Base-by-base conservation (phyloP, 1,140 invertebrate genomes). In the Plodia interpunctella region DNA sequence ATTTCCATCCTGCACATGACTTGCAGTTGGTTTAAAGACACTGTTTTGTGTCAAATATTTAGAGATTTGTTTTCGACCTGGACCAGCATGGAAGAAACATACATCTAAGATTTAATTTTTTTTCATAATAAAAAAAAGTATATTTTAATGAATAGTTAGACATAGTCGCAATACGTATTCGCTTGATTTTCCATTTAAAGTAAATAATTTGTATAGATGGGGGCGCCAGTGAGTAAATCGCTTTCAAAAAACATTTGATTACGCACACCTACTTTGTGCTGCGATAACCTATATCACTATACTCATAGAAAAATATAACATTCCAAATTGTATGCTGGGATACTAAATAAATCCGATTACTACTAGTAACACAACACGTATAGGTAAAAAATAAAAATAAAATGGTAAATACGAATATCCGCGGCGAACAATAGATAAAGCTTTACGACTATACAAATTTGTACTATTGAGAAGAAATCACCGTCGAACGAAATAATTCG, bases 371-470 rank as follows among this genome's bases (percentile, higher is more conserved):
- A 74, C 72, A 72, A 77, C 64, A 73, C 65, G 15, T 38, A 57
- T 8, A 38, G 30, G 66, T 67, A 70, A 57, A 66, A 56, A 65
- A 56, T 30, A 35, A 35, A 68, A 25, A 25, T 25, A 25, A 70
- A 66, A 65, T 70, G 72, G 71, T 69, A 61, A 70, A 64, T 66
- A 66, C 52, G 59, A 72, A 66, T 67, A 72, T 60, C 52, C 55
- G 57, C 60, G 55, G 59, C 65, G 68, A 67, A 78, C 62, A 71
- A 63, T 51, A 73, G 57, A 62, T 75, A 77, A 75, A 78, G 69
- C 74, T 80, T 72, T 62, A 58, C 60, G 69, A 86, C 76, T 81
- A 81, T 77, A 74, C 61, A 57, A 75, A 75, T 86, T 84, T 83
- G 81, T 84, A 86, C 83, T 83, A 78, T 76, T 70, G 57, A 74